A percentile compares a stretch with the other conserved stretches of the same genome.
These are phyloP conservation scores for Phalacrocorax carbo DNA, from an alignment of 2,113 vertebrate genomes.

Conservation along the genomic window DNA sequence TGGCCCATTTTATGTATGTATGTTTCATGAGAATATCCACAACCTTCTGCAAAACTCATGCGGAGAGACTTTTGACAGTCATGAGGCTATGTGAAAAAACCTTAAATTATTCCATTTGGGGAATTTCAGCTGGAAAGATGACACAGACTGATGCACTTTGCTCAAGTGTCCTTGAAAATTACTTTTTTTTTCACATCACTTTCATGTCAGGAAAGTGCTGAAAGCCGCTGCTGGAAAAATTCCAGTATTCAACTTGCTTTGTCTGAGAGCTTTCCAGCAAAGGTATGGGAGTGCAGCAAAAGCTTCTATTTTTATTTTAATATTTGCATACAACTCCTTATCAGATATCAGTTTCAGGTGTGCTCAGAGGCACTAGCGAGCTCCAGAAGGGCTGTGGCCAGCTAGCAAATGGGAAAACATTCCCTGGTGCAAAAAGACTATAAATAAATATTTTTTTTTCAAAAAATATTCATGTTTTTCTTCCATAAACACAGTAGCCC, in stretches of 20 bases:
- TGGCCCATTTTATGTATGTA: neutral
- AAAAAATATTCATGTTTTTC: neutral
- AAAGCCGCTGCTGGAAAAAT: slow-evolving; percentile 4
- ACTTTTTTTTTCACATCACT: neutral
- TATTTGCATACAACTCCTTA: neutral
- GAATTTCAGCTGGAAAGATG: slow-evolving; percentile 28
- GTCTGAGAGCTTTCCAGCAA: slow-evolving; percentile 1
- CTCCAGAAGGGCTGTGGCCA: neutral
- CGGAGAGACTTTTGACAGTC: neutral
- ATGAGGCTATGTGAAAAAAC: neutral
- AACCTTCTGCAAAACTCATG: neutral
- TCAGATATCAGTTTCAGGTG: neutral
- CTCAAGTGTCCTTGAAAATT: slow-evolving; percentile 44
- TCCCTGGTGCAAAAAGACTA: neutral
- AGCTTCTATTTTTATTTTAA: neutral
- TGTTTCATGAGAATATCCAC: neutral
- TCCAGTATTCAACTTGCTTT: neutral
- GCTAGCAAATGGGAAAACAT: neutral
- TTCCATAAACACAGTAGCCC: neutral
- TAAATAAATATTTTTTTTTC: neutral
- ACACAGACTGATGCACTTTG: slow-evolving; percentile 26
- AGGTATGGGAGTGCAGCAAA: neutral
- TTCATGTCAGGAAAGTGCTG: slow-evolving; percentile 39
- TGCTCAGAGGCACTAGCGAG: neutral
- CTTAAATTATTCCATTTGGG: neutral